Base-by-base conservation (phyloP, 2,113 vertebrate species). In the Puntigrus tetrazona region DNA sequence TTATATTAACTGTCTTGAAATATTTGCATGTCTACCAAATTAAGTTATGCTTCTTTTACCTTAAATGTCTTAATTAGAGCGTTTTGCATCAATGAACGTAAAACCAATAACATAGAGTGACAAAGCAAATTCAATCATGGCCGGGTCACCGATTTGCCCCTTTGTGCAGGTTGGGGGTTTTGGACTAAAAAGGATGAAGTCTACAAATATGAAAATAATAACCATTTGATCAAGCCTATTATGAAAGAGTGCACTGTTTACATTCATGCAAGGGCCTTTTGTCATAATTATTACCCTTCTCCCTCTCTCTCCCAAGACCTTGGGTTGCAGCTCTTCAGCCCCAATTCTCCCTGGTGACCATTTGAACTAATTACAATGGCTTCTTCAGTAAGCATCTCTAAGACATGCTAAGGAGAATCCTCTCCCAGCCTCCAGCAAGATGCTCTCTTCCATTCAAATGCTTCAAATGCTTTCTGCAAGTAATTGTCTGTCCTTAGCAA, bases 351-450 rank as follows among this genome's bases (percentile, higher is more conserved):
- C 85, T 72, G 74, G 87, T 70, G 78, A 75, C 85, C 85, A 83
- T 85, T 86, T 87, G 65, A 87, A 85, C 84, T 84, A 90, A 88
- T 90, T 86, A 88, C 79, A 84, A 86, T 82, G 45, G 78, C 72
- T 86, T 82, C 81, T 84, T 86, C 72, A 86, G 61, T 87, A 84
- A 86, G 77, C 82, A 86, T 90, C 79, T 85, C 82, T 77, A 85
- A 90, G 87, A 88, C 61, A 84, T 67, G 55, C 78, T 77, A 81
- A 85, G 85, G 84, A 82, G 73, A 81, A 81, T 84, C 82, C 75
- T 61, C 70, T 73, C 83, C 45, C 81, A 38, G 84, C 57, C 70
- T n/a, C 20, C 29, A 84, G 83, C 85, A 88, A 84, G 75, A 88
- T 75, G 81, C 61, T 82, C 82, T 70, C 67, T 82, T 55, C 83